These are phyloP conservation scores for Elephas maximus DNA, from an alignment of 2,113 vertebrate species.

Conservation along the genomic window DNA sequence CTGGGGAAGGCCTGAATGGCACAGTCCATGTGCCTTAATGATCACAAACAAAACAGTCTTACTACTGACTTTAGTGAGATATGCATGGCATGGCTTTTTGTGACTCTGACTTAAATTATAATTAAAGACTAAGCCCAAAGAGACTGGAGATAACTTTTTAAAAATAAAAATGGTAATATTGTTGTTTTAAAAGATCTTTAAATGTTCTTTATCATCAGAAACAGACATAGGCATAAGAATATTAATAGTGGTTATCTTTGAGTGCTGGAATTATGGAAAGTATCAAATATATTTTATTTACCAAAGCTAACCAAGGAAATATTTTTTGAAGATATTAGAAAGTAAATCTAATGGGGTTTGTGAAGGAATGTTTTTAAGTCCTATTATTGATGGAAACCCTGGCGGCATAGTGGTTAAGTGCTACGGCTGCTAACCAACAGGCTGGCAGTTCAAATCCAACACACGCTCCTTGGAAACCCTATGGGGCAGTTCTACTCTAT, in stretches of 20 bases:
- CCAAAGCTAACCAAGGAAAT: conserved; percentile 62
- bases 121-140: not conserved
- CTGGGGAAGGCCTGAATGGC: not conserved
- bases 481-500: no score
- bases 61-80: conserved; percentile 11
- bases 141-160: not conserved
- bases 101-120: conserved; percentile 35
- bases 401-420: no score
- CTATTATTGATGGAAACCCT: not conserved
- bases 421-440: no score
- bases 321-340: conserved; percentile 59
- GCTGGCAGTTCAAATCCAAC: no score
- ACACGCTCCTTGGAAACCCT: no score
- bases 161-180: conserved; percentile 1
- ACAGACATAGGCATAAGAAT: not conserved
- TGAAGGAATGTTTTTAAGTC: conserved; percentile 53
- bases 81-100: not conserved
- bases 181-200: conserved; percentile 58
- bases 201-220: conserved; percentile 49
- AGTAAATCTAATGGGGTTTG: conserved; percentile 28
- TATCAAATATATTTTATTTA: conserved; percentile 58
- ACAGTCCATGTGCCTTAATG: conserved; percentile 15
- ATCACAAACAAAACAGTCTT: conserved; percentile 38
- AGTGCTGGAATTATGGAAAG: conserved; percentile 1
- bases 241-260: not conserved